Evolutionary conservation across 2,888 invertebrate genomes (phyloP).

Genomic region (Luperina testacea): DNA sequence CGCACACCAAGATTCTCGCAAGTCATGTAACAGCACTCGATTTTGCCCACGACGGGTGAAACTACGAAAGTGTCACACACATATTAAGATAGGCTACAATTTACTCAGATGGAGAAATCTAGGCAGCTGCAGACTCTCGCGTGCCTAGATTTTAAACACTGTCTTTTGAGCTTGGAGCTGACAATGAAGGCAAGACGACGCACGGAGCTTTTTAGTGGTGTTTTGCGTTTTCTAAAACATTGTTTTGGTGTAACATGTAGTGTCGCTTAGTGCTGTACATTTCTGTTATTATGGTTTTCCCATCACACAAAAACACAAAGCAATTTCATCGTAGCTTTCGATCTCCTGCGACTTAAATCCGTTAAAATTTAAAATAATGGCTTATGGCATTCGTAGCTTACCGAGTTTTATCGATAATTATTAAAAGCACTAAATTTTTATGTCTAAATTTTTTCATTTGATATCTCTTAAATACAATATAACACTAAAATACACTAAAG

Average conservation of each 20-base stretch:
- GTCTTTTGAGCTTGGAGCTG: slow-evolving; percentile 27
- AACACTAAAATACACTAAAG: too few species aligned
- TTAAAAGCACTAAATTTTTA: not conserved
- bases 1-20: slow-evolving; percentile 15
- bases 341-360: not conserved
- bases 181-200: slow-evolving; percentile 6
- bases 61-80: slow-evolving; percentile 56
- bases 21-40: slow-evolving; percentile 46
- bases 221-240: not conserved
- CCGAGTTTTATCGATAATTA: not conserved
- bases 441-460: too few species aligned
- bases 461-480: too few species aligned
- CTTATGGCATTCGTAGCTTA: not conserved
- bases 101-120: slow-evolving; percentile 52
- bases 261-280: not conserved
- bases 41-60: slow-evolving; percentile 44
- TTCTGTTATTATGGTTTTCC: not conserved
- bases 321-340: not conserved
- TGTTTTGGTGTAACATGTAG: not conserved
- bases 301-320: not conserved
- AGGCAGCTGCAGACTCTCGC: slow-evolving; percentile 24
- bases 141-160: slow-evolving; percentile 49
- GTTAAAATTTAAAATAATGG: not conserved
- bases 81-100: slow-evolving; percentile 29
- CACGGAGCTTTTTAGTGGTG: slow-evolving; percentile 1